Evolutionary conservation across 1,140 invertebrate genomes (phyloP).

Genomic region (Cydia fagiglandana): DNA sequence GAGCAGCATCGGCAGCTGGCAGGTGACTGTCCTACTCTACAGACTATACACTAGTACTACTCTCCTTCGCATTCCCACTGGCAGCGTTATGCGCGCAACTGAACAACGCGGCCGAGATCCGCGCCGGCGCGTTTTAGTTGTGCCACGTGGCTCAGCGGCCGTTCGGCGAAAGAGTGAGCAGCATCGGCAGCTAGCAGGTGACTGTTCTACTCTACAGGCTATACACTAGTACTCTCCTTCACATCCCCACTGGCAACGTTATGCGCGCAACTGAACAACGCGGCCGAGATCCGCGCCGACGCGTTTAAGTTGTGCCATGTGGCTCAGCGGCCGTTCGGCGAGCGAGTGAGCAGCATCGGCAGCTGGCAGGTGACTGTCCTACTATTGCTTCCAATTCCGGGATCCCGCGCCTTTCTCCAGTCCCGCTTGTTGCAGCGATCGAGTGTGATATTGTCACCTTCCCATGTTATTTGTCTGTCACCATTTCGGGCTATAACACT

Average conservation of each 20-base stretch:
- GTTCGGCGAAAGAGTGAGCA: constrained; percentile 93
- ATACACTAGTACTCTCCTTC: too few species aligned
- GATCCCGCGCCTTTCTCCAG: too few species aligned
- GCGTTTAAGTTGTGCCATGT: constrained; percentile 98
- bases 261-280: constrained; percentile 94
- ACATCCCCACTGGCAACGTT: too few species aligned
- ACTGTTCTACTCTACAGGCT: constrained; percentile 35
- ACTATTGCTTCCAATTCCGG: too few species aligned
- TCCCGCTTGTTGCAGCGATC: too few species aligned
- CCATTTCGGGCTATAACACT: too few species aligned
- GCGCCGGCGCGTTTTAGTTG: constrained; percentile 97
- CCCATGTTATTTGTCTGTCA: too few species aligned
- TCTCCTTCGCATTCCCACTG: constrained; percentile 96
- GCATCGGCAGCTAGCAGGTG: constrained; percentile 98
- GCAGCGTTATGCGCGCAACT: constrained; percentile 95
- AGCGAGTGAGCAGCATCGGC: constrained; percentile 95
- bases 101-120: constrained; percentile 96
- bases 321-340: constrained; percentile 94
- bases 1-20: constrained; percentile 98
- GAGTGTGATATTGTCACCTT: too few species aligned
- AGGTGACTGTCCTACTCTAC: constrained; percentile 80
- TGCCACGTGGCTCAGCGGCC: constrained; percentile 96
- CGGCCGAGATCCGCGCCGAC: constrained; percentile 96
- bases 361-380: constrained; percentile 91
- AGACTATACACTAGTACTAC: constrained; percentile 77